A percentile compares a stretch with the other conserved stretches of the same genome.
Evolutionary conservation across 2,888 invertebrate genomes (phyloP).

Genomic region (Oxycera nigricornis): DNA sequence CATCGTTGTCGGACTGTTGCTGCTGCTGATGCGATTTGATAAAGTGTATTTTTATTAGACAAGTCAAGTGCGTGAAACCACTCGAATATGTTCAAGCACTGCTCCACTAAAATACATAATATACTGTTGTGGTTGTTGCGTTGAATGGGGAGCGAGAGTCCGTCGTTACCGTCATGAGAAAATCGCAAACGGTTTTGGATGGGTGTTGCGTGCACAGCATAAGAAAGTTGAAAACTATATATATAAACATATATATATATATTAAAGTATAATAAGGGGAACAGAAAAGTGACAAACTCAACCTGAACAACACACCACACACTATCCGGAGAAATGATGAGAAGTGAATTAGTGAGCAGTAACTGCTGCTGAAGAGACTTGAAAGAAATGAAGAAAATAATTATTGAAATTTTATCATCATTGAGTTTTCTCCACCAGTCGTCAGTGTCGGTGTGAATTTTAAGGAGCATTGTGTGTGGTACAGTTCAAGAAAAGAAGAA

Average conservation of each 20-base stretch:
- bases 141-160: no score
- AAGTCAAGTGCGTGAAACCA: no score
- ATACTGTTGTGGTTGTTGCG: no score
- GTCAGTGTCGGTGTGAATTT: slow-evolving; percentile 2
- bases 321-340: slow-evolving; percentile 2
- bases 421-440: neutral
- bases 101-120: no score
- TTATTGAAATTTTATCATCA: slow-evolving; percentile 2
- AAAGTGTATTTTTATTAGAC: no score
- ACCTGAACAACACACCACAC: neutral
- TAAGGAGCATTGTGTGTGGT: neutral
- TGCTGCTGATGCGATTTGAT: no score
- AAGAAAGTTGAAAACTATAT: neutral
- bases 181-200: neutral
- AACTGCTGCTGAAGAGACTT: neutral
- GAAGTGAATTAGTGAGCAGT: neutral
- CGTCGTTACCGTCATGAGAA: no score
- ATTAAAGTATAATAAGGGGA: neutral
- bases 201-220: neutral
- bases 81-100: no score
- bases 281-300: neutral
- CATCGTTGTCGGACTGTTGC: no score
- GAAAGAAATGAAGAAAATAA: neutral
- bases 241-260: no score
- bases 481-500: neutral